Evolutionary conservation across 2,888 invertebrate genomes (phyloP).

Genomic region (Ischnus inquisitorius): DNA sequence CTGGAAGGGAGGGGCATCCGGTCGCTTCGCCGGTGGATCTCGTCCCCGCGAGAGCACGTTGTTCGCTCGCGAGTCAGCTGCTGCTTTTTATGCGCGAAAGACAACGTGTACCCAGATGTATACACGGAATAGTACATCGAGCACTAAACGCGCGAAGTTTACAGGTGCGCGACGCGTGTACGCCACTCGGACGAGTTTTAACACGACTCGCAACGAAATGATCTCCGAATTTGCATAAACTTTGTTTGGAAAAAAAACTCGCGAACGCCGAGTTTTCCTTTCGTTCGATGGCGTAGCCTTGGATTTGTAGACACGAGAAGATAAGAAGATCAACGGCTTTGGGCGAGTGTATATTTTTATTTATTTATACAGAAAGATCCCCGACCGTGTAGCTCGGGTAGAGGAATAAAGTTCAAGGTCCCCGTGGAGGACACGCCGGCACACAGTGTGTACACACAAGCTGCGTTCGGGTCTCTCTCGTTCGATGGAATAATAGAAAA

Average conservation of each 20-base stretch:
- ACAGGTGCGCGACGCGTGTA: slow-evolving; percentile 30
- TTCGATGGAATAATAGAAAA: slow-evolving; percentile 74
- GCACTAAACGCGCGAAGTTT: background rate
- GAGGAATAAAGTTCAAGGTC: slow-evolving; percentile 74
- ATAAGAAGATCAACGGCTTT: background rate
- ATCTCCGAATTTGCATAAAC: slow-evolving; percentile 43
- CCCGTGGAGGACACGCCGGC: slow-evolving; percentile 66
- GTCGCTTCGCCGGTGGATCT: slow-evolving; percentile 35
- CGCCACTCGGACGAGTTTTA: slow-evolving; percentile 3
- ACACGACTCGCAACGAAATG: slow-evolving; percentile 3
- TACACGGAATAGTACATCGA: background rate
- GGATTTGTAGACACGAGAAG: background rate
- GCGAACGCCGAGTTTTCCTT: slow-evolving; percentile 33
- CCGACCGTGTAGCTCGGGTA: background rate
- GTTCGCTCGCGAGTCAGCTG: slow-evolving; percentile 20
- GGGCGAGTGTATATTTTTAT: background rate
- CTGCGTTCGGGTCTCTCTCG: slow-evolving; percentile 61
- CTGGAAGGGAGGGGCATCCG: slow-evolving; percentile 46
- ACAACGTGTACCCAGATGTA: background rate
- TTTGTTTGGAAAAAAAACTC: background rate
- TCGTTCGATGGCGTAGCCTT: slow-evolving; percentile 1
- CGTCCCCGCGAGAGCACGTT: slow-evolving; percentile 15
- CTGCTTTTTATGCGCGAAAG: slow-evolving; percentile 15
- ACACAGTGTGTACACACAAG: slow-evolving; percentile 70
- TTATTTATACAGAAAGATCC: background rate